Base-by-base conservation (phyloP, 2,797 vertebrate genomes). In the Ibycter americanus region DNA sequence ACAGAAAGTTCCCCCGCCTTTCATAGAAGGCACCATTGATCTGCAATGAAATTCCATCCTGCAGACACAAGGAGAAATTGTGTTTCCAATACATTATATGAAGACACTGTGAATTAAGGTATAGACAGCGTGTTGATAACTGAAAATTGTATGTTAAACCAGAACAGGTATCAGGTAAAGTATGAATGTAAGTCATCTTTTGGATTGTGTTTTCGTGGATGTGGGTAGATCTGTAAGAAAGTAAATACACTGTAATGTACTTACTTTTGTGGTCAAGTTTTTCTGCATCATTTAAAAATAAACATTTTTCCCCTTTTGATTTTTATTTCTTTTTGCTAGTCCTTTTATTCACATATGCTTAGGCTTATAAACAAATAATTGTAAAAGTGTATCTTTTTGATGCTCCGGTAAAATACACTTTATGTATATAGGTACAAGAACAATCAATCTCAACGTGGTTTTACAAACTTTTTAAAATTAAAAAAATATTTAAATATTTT, bases 211-310 rank as follows among this genome's bases (percentile, higher is more conserved):
- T 92, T 82, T 23, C n/a, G 62, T 87, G 58, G 62, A 22, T 80
- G 11, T 82, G 49, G 21, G 25, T 83, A 52, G 32, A 65, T 71
- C 58, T 83, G 54, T 78, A 49, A 89, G 47, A 66, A 47, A n/a
- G 34, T 52, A 73, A 73, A 87, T 85, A 67, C 63, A 52, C 68
- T 95, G 38, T 93, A 61, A 89, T 49, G 73, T 79, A 31, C 38
- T 66, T 76, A 77, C 12, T 78, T 95, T 88, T 83, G 31, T 95
- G 72, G 5, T 90, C 66, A 51, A 68, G 36, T 61, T 95, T 94
- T 95, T 92, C 82, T 77, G 46, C 65, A 55, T 54, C 70, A 58
- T 47, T 83, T 87, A 34, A 79, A 94, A 93, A 95, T 85, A 81
- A 83, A 90, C 32, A 32, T 54, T 91, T 89, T 92, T 16, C 29